Base-by-base conservation (phyloP, 2,888 invertebrate species). In the Trichopria drosophilae region DNA sequence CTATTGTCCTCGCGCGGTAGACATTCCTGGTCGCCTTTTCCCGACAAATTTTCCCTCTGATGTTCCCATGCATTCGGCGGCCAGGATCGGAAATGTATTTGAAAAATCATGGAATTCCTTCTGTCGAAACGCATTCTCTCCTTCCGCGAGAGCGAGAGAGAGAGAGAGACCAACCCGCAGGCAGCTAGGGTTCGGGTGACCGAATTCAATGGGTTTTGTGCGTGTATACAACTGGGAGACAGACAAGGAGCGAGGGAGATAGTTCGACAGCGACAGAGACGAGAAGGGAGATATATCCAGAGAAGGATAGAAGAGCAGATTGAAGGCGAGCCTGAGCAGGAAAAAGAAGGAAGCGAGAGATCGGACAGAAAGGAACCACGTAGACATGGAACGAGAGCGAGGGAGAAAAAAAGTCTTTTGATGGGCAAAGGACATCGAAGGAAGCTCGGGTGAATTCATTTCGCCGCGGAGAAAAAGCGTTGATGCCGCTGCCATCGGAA, bases 41-140 rank as follows among this genome's bases (percentile, higher is more conserved):
- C 68, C 66, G 70, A 69, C 71, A 70, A 71, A 70, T 71, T 70
- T n/a, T n/a, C n/a, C n/a, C n/a, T n/a, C n/a, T n/a, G n/a, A n/a
- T n/a, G n/a, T n/a, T n/a, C n/a, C n/a, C n/a, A n/a, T n/a, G n/a
- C n/a, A n/a, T n/a, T n/a, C n/a, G n/a, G n/a, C n/a, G n/a, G n/a
- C n/a, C n/a, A 22, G 6, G 10, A 18, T 23, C 22, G 44, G 49
- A 40, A n/a, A 53, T 53, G 41, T 43, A 48, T 52, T 43, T 35
- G 43, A 48, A 37, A 32, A 43, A 52, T 48, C 34, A 41, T 35
- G 48, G 43, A 48, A 53, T 53, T 44, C 40, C 29, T 42, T 23
- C 20, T 15, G 24, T 42, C 43, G 49, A 31, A 23, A 41, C 29
- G n/a, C n/a, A n/a, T n/a, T n/a, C n/a, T n/a, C n/a, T n/a, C n/a